Evolutionary conservation across 2,888 invertebrate genomes (phyloP), one percentile per base, ranked within the genome.

Genomic region (Sicus ferrugineus): DNA sequence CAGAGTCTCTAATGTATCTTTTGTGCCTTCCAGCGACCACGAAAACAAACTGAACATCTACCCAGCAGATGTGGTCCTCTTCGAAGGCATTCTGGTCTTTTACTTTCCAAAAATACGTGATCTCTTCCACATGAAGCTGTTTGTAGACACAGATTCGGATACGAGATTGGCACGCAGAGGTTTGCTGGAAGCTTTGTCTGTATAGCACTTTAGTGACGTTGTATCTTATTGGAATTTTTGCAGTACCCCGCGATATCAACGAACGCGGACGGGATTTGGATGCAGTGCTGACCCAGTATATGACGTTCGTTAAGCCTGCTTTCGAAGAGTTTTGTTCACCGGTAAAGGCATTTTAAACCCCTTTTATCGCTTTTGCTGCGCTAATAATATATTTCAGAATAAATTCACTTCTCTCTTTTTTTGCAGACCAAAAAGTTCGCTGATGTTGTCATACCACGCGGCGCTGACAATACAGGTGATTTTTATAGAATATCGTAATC

Each of bases 311-410:
- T 2, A 99, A 99, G 85, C 98, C 98, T n/a, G 98, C 98, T 2
- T 99, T 99, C 85, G 99, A 99, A 84, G 98, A 98, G 86, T 98
- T 98, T 87, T 98, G 98, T 84, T 89, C 96, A 77, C 98, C 98
- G 73, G 96, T 96, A 87, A 90, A 90, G 88, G 23, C 23, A 62
- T 9, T 14, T 14, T 3, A 38, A 42, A n/a, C 21, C 14, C 31
- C 23, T 31, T 63, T 19, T 26, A 28, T 30, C 46, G 1, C 5
- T 54, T 68, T 62, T 19, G 23, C 23, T n/a, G 9, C 28, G 19
- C 34, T 62, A n/a, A 21, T 54, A n/a, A 19, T 54, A 64, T 26
- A 2, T 64, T 48, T n/a, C n/a, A n/a, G n/a, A n/a, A n/a, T n/a
- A n/a, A n/a, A n/a, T n/a, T n/a, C n/a, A n/a, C n/a, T n/a, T n/a